Evolutionary conservation across 2,888 invertebrate genomes (phyloP).

Genomic region (Seira sanloemensis): DNA sequence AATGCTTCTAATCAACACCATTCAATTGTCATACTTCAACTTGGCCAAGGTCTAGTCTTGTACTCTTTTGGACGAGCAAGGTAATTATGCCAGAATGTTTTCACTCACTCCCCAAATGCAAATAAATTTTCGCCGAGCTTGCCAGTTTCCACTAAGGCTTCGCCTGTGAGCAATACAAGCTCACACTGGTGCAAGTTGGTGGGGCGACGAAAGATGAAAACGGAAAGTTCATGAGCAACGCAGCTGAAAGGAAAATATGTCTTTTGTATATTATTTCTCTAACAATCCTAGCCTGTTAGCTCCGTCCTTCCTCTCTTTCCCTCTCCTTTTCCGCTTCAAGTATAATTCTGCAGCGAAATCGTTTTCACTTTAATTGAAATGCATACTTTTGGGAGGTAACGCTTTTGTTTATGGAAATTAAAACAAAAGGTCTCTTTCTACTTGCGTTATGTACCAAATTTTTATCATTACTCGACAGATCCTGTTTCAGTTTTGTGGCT

Average conservation of each 20-base stretch:
- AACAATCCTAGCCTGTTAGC: background rate
- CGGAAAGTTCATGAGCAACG: background rate
- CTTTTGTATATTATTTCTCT: background rate
- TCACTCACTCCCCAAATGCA: background rate
- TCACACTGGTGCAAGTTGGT: background rate
- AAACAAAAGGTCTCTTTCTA: background rate
- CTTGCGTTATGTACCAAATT: background rate
- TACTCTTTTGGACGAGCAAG: background rate
- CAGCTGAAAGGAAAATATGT: background rate
- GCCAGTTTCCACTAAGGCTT: background rate
- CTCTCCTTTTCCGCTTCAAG: background rate
- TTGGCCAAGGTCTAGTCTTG: background rate
- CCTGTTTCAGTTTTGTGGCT: conserved; percentile 6
- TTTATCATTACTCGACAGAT: background rate
- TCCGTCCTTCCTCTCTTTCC: background rate
- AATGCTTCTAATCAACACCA: background rate
- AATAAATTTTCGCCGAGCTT: background rate
- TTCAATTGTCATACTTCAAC: too few relatives aligned
- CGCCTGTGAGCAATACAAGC: background rate
- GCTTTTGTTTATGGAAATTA: background rate
- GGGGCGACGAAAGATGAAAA: background rate
- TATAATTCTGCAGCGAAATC: background rate
- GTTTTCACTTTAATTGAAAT: too few relatives aligned
- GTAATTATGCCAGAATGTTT: background rate
- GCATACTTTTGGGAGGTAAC: too few relatives aligned